Base-by-base conservation (phyloP, 2,113 vertebrate species). In the Odontesthes bonariensis region DNA sequence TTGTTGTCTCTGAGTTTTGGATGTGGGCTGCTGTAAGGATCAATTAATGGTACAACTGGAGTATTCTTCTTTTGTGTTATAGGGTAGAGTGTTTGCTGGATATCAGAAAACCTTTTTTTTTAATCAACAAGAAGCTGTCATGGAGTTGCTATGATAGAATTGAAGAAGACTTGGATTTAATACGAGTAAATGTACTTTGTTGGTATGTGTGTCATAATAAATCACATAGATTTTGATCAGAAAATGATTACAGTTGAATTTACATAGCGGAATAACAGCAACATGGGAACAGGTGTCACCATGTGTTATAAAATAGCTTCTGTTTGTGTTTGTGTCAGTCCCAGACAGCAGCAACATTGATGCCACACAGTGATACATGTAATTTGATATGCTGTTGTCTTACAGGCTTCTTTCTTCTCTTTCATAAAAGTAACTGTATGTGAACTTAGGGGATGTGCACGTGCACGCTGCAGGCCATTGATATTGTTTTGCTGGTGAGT, bases 21-120 rank as follows among this genome's bases (percentile, higher is more conserved):
- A 77, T 51, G 77, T 69, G n/a, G 68, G 72, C n/a, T 76, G 55
- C 65, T 79, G 69, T 82, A 31, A 69, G 68, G 74, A 89, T 72
- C 77, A 79, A 79, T 72, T 77, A 81, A 81, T 56, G 64, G 27
- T 75, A 42, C 13, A 19, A 65, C 31, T 13, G 46, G 64, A 58
- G 75, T 57, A 8, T 80, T 60, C 64, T 57, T 38, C 71, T 57
- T 49, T 64, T 68, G 71, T 20, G 63, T 69, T 65, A 49, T 16
- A 23, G n/a, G 57, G 54, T 49, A 12, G 20, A 53, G 27, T 33
- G 32, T 59, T 47, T 53, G 8, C 44, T 62, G 53, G 64, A 59
- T 54, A 49, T 69, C 17, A 53, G 33, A 64, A 77, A 81, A 38
- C 51, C 9, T 54, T 19, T 65, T n/a, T 5, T 14, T 40, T 40